Base-by-base conservation (phyloP, 2,113 vertebrate species). In the Chaenocephalus aceratus region DNA sequence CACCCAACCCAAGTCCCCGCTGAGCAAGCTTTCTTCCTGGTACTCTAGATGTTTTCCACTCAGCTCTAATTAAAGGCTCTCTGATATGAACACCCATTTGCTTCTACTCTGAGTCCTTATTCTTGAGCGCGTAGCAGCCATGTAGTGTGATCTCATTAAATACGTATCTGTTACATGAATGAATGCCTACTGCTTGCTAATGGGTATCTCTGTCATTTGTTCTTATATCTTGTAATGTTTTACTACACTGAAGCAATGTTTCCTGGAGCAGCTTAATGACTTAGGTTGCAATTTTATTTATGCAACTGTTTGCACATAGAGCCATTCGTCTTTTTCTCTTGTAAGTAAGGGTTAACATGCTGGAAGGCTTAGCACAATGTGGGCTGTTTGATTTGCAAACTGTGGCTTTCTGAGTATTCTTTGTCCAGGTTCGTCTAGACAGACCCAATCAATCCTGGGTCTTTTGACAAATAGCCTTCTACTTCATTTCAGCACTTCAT, bases 61-160 rank as follows among this genome's bases (percentile, higher is more conserved):
- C 76, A 0, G 70, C 60, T 87, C 82, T 91, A 93, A 94, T 93
- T 93, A 91, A 83, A 77, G 75, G 18, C 58, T 69, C 75, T 84
- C 85, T 82, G 69, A 83, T 78, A 78, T 13, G 54, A 79, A 82
- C 74, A 70, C 80, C 79, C 76, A 10, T 75, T 82, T 85, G 73
- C 72, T 80, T 65, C 23, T n/a, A 71, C 65, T 76, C 26, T 48
- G 57, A 72, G 49, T 84, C 72, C 54, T 79, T 75, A 65, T 82
- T 36, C 12, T 74, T 68, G 52, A 76, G 67, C n/a, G 15, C 77
- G 48, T 54, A 77, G 49, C 75, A 87, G 79, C 65, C 73, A 63
- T 90, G 86, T 83, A 64, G 74, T 72, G 76, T 72, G 72, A 76
- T 84, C 84, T 78, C 73, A 86, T 91, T 90, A 86, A 86, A 91